Conservation (phyloP, 2,113 vertebrate genomes). For the Reinhardtius hippoglossoides region DNA sequence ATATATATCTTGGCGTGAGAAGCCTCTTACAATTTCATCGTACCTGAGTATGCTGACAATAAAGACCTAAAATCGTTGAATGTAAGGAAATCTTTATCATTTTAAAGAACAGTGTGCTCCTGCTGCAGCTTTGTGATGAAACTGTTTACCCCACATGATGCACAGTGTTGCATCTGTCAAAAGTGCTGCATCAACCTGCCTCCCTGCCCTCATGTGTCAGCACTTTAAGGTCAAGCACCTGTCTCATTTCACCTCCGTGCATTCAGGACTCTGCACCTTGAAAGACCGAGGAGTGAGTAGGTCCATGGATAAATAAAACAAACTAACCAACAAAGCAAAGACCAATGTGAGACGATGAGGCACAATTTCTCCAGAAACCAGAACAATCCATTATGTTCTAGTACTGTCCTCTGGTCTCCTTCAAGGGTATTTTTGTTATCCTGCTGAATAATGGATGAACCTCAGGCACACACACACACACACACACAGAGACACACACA, state of each 20-base stretch:
- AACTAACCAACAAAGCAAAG: not conserved
- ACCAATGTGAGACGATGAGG: not conserved
- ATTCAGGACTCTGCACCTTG: too few relatives aligned
- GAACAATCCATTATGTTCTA: conserved; percentile 14
- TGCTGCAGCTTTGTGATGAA: not conserved
- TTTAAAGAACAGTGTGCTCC: too few relatives aligned
- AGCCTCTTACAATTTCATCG: too few relatives aligned
- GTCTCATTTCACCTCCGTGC: not conserved
- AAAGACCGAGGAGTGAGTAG: not conserved
- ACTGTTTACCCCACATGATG: not conserved
- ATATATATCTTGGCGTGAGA: too few relatives aligned
- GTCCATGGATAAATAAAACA: not conserved
- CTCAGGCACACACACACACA: too few relatives aligned
- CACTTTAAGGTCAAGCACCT: not conserved
- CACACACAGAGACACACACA: too few relatives aligned
- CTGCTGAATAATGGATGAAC: conserved; percentile 65
- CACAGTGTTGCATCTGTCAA: not conserved
- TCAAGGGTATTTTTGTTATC: conserved; percentile 53
- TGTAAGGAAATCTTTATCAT: too few relatives aligned
- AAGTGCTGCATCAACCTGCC: not conserved
- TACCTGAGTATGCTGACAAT: too few relatives aligned
- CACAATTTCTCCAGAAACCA: not conserved
- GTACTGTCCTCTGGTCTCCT: conserved; percentile 10
- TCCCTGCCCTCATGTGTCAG: not conserved
- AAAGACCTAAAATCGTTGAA: too few relatives aligned